These are phyloP conservation scores for Sarcophaga subvicina DNA, from an alignment of 2,888 invertebrate genomes.

Conservation along the genomic window DNA sequence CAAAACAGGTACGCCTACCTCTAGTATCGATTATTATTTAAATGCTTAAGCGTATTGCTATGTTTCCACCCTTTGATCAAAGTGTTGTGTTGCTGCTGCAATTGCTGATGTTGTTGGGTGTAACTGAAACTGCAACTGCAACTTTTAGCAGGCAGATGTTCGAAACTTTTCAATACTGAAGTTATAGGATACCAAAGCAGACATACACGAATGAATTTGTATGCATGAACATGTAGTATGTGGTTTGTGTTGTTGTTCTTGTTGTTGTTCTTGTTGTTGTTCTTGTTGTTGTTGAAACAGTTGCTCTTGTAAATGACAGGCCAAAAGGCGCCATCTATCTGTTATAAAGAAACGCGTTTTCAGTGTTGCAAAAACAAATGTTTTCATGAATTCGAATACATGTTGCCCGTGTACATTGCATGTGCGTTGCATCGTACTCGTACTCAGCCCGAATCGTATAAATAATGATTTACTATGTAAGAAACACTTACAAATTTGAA, in stretches of 20 bases:
- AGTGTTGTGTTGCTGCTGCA: constrained; percentile 56
- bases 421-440: neutral
- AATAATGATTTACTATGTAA: constrained; percentile 66
- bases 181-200: constrained; percentile 1
- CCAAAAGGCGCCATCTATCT: constrained; percentile 69
- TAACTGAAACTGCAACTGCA: constrained; percentile 38
- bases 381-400: constrained; percentile 37
- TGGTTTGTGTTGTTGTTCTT: constrained; percentile 24
- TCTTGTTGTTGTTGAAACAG: constrained; percentile 58
- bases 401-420: constrained; percentile 25
- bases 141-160: constrained; percentile 64
- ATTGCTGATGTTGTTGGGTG: neutral
- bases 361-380: constrained; percentile 55
- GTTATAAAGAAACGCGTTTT: constrained; percentile 50
- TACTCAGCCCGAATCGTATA: constrained; percentile 5
- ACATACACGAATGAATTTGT: neutral
- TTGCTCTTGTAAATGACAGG: constrained; percentile 68
- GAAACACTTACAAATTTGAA: constrained; percentile 67
- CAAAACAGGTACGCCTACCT: constrained; percentile 67
- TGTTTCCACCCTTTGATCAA: constrained; percentile 68
- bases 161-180: constrained; percentile 23
- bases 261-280: constrained; percentile 23
- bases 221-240: neutral
- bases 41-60: constrained; percentile 64
- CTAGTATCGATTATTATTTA: constrained; percentile 67